Evolutionary conservation across 2,888 invertebrate genomes (phyloP), one percentile per base, ranked within the genome.

Genomic region (Drosophila eohydei): DNA sequence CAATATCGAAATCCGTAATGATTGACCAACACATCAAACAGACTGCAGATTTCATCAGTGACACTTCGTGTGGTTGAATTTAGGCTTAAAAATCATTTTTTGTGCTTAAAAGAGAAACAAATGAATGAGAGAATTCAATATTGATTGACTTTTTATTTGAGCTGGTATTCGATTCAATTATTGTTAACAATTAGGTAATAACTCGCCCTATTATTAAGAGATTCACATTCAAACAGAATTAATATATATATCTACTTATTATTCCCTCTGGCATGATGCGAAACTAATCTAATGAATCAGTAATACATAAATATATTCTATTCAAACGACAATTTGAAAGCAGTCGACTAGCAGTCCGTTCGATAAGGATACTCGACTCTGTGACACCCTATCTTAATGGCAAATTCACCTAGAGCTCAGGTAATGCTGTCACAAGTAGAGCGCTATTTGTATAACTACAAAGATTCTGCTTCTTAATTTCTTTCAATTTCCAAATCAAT

Each of bases 221-320:
- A 46, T 30, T 46, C 12, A 28, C n/a, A n/a, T n/a, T n/a, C 9
- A 30, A 30, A n/a, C n/a, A 2, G 28, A 4, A 1, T 14, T 28
- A 46, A 14, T 30, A 30, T 34, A 9, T 43, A 44, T 48, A 46
- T 38, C 16, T 9, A 14, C 2, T 12, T 9, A 21, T 38, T 21
- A 46, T 32, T 43, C 21, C 4, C 5, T 6, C 5, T 26, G 4
- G 21, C 3, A 58, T 44, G n/a, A 50, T 65, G 57, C 60, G 63
- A 54, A 69, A 77, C 55, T 72, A 63, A 16, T 54, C 50, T 16
- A 48, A 70, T 72, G 65, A 69, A 67, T 68, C 68, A 80, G 74
- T 80, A 70, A 63, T 61, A 65, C 51, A 72, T 61, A 65, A 57
- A 74, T 65, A 72, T 67, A 52, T 57, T 56, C 55, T 56, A 62